A percentile compares a stretch with the other conserved stretches of the same genome.
These are phyloP conservation scores for Hemaris fuciformis DNA, from an alignment of 2,888 invertebrate genomes.

Conservation along the genomic window DNA sequence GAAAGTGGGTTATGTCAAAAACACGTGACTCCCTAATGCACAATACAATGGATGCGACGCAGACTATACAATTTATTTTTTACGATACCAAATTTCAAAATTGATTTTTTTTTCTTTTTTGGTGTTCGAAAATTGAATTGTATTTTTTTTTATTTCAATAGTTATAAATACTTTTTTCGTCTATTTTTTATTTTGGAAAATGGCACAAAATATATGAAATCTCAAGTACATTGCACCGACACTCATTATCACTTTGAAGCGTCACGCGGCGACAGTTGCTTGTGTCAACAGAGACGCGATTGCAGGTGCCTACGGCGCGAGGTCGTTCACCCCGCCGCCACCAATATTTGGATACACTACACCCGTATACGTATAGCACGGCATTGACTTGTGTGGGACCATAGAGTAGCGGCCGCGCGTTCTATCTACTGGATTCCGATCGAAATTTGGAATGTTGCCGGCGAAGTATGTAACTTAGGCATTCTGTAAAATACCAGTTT, in stretches of 20 bases:
- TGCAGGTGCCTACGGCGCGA: constrained; percentile 68
- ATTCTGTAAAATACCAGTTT: background rate
- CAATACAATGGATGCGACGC: background rate
- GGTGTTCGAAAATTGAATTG: background rate
- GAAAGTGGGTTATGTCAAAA: constrained; percentile 8
- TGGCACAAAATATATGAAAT: constrained; percentile 28
- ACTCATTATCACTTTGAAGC: constrained; percentile 69
- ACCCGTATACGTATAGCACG: constrained; percentile 40
- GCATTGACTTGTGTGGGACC: constrained; percentile 36
- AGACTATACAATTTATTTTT: background rate
- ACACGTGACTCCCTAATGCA: constrained; percentile 3
- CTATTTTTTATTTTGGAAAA: no score
- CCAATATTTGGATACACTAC: constrained; percentile 73
- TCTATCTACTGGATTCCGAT: constrained; percentile 1
- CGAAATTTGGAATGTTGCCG: background rate
- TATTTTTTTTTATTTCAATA: no score
- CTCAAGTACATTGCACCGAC: constrained; percentile 58
- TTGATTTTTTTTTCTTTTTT: background rate
- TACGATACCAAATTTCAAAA: background rate
- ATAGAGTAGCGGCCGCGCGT: background rate
- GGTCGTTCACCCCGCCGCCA: constrained; percentile 70
- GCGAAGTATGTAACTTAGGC: background rate
- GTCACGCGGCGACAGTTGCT: constrained; percentile 56
- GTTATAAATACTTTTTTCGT: no score
- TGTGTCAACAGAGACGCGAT: constrained; percentile 74